A percentile compares a stretch with the other conserved stretches of the same genome.
These are phyloP conservation scores for Lepidochrysops patricia DNA, from an alignment of 2,888 invertebrate species.

Conservation along the genomic window DNA sequence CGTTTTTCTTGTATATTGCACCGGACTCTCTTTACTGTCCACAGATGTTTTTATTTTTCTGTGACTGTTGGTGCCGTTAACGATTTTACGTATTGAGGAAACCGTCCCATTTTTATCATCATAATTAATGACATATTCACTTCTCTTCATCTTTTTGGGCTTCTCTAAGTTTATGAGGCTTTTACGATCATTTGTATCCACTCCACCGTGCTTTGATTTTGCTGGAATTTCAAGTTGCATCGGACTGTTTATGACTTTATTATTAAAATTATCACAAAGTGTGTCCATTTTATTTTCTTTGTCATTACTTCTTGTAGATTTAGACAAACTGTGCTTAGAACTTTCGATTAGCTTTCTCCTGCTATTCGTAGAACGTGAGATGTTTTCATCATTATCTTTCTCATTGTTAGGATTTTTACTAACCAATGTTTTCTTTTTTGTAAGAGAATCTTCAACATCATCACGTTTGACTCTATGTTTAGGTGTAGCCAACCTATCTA, in stretches of 20 bases:
- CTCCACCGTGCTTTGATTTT: constrained; percentile 19
- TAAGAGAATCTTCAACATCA: neutral
- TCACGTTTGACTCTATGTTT: constrained; percentile 2
- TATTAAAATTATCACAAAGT: neutral
- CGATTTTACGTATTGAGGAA: constrained; percentile 58
- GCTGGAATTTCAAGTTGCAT: constrained; percentile 13
- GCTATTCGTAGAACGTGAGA: neutral
- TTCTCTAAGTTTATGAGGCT: constrained; percentile 26
- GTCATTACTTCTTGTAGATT: neutral
- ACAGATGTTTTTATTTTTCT: constrained; percentile 42
- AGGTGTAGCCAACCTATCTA: constrained; percentile 6
- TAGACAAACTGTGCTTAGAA: neutral
- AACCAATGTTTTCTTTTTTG: neutral
- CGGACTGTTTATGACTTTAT: neutral
- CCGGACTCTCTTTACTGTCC: constrained; percentile 43
- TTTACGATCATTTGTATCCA: constrained; percentile 19
- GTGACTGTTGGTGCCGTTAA: constrained; percentile 38
- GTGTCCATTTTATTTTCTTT: constrained; percentile 6
- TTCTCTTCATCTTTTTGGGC: constrained; percentile 38
- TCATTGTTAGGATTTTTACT: neutral
- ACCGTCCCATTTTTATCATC: constrained; percentile 67
- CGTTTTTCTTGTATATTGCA: constrained; percentile 39
- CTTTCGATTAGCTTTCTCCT: neutral
- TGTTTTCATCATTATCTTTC: neutral
- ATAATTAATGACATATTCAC: constrained; percentile 64